A percentile compares a stretch with the other conserved stretches of the same genome.
phyloP scores from a whole-genome alignment of 1,140 invertebrate genomes.

The Drosophila nigromelanica region DNA sequence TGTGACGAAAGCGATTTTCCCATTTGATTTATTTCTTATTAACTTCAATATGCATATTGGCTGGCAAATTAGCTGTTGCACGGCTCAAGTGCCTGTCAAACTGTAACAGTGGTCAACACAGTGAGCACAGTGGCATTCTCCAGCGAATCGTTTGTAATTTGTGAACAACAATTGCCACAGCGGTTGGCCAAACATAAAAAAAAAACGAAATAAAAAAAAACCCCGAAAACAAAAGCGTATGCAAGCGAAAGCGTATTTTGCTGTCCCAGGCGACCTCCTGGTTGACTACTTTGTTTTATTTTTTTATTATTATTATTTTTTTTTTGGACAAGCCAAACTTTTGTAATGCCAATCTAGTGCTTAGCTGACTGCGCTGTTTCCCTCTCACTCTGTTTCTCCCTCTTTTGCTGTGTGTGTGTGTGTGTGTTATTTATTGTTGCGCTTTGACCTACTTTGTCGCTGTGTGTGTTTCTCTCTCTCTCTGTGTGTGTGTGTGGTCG shows the following conservation, averaged over 20 bases:
- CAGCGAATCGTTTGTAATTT: conserved; percentile 72
- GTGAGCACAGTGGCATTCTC: conserved; percentile 44
- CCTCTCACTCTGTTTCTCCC: conserved; percentile 4
- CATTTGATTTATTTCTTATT: neutral
- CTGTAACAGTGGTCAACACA: conserved; percentile 22
- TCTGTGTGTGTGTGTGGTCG: conserved; percentile 52
- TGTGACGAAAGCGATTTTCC: conserved; percentile 13
- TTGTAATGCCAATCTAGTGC: conserved; percentile 73
- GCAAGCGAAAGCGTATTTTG: conserved; percentile 12
- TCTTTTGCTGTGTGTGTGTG: conserved; percentile 22
- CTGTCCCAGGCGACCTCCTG: neutral
- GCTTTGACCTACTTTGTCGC: conserved; percentile 70
- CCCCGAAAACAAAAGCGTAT: conserved; percentile 8
- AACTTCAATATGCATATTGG: neutral
- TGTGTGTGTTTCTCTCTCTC: conserved; percentile 10
- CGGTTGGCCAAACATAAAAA: conserved; percentile 22
- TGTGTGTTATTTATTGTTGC: conserved; percentile 42
- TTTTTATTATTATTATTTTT: neutral
- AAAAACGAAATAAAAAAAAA: neutral
- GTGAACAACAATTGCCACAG: conserved; percentile 55
- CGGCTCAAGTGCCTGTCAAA: conserved; percentile 38
- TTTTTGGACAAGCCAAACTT: conserved; percentile 41
- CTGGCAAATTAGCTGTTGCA: conserved; percentile 31
- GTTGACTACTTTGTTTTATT: conserved; percentile 1
- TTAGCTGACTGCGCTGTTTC: conserved; percentile 45